These are phyloP conservation scores for Scopus umbretta DNA, from an alignment of 2,113 vertebrate species.

Conservation along the genomic window DNA sequence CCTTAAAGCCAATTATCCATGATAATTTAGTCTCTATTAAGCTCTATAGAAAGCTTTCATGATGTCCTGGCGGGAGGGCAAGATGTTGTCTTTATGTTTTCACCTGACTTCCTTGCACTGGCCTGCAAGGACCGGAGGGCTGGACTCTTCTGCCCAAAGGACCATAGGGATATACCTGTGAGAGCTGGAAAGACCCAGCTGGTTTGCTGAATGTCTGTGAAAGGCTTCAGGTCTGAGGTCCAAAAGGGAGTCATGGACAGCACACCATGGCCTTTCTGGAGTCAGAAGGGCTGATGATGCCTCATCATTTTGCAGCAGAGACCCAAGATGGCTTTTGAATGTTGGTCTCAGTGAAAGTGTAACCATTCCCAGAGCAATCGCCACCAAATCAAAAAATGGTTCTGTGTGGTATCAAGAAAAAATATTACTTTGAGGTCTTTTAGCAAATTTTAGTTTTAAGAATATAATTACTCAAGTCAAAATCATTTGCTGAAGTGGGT, in stretches of 20 bases:
- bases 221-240: background rate
- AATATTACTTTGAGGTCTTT: background rate
- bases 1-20: background rate
- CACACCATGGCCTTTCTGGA: background rate
- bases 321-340: background rate
- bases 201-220: background rate
- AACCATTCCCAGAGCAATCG: background rate
- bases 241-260: background rate
- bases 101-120: background rate
- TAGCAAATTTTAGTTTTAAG: background rate
- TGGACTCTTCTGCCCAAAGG: background rate
- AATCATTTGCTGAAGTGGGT: background rate
- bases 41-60: background rate
- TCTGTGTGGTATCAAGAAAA: background rate
- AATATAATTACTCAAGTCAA: background rate
- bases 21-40: background rate
- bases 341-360: background rate
- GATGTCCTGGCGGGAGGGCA: background rate
- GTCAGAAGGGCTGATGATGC: background rate
- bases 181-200: background rate
- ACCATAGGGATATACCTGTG: background rate
- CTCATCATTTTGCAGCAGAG: background rate
- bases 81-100: background rate
- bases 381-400: background rate
- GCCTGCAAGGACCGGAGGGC: background rate